phyloP scores from a whole-genome alignment of 1,140 invertebrate genomes.

The Neuroterus valhalla region DNA sequence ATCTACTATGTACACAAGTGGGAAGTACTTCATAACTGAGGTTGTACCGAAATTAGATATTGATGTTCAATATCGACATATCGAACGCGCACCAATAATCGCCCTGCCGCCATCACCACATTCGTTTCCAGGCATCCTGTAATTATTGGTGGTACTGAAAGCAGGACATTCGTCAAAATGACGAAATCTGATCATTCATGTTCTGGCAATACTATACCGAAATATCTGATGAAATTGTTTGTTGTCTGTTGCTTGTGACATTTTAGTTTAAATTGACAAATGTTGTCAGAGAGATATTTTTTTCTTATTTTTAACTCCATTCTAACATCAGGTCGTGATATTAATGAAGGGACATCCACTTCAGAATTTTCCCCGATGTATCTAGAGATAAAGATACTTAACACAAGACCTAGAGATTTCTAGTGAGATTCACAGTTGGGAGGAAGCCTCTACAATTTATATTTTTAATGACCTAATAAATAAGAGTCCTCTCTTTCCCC shows the following conservation, averaged over 20 bases:
- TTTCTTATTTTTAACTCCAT: too few relatives aligned
- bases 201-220: background rate
- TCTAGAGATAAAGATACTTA: too few relatives aligned
- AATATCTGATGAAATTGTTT: background rate
- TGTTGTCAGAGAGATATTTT: background rate
- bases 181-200: constrained; percentile 6
- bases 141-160: background rate
- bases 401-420: too few relatives aligned
- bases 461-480: too few relatives aligned
- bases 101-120: constrained; percentile 1
- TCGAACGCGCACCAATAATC: constrained; percentile 20
- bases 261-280: background rate
- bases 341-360: too few relatives aligned
- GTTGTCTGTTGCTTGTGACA: background rate
- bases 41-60: constrained; percentile 30
- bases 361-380: too few relatives aligned
- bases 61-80: constrained; percentile 17
- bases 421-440: too few relatives aligned
- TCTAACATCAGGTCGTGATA: too few relatives aligned
- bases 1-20: constrained; percentile 23
- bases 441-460: too few relatives aligned
- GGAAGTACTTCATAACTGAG: constrained; percentile 14
- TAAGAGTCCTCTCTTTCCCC: too few relatives aligned
- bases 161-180: constrained; percentile 19
- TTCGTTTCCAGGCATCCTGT: too few relatives aligned